These are phyloP conservation scores for Xenotilapia caudafasciata DNA, from an alignment of 2,113 vertebrate genomes.

Conservation along the genomic window DNA sequence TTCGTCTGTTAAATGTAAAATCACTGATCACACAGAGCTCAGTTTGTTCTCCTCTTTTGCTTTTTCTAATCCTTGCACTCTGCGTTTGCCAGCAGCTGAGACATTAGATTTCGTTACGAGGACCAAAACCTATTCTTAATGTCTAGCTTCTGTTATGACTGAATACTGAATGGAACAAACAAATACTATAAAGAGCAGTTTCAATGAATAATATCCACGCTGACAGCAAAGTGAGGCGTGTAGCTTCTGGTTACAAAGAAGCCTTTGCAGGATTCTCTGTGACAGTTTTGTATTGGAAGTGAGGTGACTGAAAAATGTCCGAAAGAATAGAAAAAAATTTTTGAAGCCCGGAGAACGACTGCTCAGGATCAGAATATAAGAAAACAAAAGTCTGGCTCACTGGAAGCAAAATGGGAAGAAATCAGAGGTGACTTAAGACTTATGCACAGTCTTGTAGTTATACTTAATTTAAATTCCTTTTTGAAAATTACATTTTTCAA, in stretches of 20 bases:
- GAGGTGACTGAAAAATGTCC: background rate
- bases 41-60: background rate
- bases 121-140: background rate
- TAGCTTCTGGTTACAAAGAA: background rate
- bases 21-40: background rate
- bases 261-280: background rate
- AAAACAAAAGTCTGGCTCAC: background rate
- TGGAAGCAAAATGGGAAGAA: background rate
- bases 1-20: background rate
- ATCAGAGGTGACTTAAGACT: background rate
- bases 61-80: background rate
- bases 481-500: background rate
- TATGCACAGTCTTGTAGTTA: background rate
- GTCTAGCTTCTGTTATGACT: background rate
- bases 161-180: constrained; percentile 41
- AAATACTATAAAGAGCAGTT: constrained; percentile 46
- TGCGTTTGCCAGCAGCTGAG: background rate
- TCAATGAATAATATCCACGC: constrained; percentile 45
- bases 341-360: background rate
- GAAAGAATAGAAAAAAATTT: fast-evolving
- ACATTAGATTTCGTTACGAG: background rate
- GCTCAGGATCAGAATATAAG: background rate
- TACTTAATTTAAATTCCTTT: background rate
- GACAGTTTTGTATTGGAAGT: background rate
- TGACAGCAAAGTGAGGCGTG: background rate